Conservation (phyloP, 2,113 vertebrate species). For the Chionomys nivalis region DNA sequence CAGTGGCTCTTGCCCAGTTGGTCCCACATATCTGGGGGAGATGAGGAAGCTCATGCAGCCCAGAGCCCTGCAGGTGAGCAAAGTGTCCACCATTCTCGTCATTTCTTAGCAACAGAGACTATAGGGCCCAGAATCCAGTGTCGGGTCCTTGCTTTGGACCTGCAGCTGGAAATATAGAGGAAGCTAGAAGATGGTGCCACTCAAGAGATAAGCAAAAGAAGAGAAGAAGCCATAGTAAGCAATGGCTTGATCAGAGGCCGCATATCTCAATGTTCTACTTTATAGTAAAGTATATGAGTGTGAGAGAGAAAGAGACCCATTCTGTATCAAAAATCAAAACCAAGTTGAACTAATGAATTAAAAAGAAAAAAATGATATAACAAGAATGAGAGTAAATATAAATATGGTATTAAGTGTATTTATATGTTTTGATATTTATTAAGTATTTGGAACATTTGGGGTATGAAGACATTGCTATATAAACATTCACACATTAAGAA, state of each 20-base stretch:
- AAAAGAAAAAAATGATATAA: neutral
- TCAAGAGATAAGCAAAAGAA: neutral
- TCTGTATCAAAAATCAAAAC: neutral
- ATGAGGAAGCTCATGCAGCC: neutral
- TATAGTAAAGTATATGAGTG: neutral
- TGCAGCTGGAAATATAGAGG: neutral
- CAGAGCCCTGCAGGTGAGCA: neutral
- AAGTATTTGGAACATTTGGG: neutral
- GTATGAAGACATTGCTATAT: neutral
- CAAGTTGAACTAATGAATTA: neutral
- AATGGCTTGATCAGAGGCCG: neutral
- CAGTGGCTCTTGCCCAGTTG: neutral
- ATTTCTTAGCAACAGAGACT: neutral
- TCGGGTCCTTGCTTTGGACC: neutral
- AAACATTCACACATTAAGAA: neutral
- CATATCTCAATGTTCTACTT: neutral
- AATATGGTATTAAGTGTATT: neutral
- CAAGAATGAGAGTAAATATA: neutral
- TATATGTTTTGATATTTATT: neutral
- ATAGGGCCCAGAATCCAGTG: neutral
- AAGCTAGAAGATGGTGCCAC: neutral
- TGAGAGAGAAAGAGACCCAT: neutral
- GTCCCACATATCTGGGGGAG: accelerated
- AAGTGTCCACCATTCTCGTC: accelerated
- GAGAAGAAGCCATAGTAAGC: neutral